A percentile compares a stretch with the other conserved stretches of the same genome.
These are phyloP conservation scores for Zaprionus obscuricornis DNA, from an alignment of 2,888 invertebrate genomes.

Conservation along the genomic window DNA sequence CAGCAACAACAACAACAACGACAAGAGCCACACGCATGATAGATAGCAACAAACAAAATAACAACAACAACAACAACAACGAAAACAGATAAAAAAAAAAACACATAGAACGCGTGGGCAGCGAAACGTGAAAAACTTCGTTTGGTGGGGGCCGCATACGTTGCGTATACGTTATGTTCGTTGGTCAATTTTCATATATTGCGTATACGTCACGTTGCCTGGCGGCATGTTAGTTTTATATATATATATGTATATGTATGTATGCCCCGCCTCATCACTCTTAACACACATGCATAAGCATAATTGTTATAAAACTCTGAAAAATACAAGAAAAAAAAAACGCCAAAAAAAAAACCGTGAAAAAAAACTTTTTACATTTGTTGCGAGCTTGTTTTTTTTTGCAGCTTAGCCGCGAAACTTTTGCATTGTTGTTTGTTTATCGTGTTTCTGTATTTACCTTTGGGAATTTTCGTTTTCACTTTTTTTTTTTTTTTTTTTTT, in stretches of 20 bases:
- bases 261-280: slow-evolving; percentile 24
- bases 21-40: slow-evolving; percentile 4
- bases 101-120: slow-evolving; percentile 15
- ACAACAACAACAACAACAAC: slow-evolving; percentile 9
- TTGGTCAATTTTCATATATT: slow-evolving; percentile 40
- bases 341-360: no score
- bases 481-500: no score
- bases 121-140: slow-evolving; percentile 52
- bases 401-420: no score
- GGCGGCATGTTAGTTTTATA: slow-evolving; percentile 13
- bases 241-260: no score
- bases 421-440: no score
- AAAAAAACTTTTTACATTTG: no score
- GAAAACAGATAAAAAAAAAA: background rate
- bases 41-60: slow-evolving; percentile 29
- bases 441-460: no score
- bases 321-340: no score
- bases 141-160: slow-evolving; percentile 19
- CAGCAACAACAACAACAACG: slow-evolving; percentile 4
- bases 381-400: no score
- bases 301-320: no score
- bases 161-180: slow-evolving; percentile 53
- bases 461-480: no score
- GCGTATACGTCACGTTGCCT: slow-evolving; percentile 68
- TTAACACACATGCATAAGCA: slow-evolving; percentile 10